Evolutionary conservation across 1,140 invertebrate genomes (phyloP), one percentile per base, ranked within the genome.

Genomic region (Leptinotarsa texana): DNA sequence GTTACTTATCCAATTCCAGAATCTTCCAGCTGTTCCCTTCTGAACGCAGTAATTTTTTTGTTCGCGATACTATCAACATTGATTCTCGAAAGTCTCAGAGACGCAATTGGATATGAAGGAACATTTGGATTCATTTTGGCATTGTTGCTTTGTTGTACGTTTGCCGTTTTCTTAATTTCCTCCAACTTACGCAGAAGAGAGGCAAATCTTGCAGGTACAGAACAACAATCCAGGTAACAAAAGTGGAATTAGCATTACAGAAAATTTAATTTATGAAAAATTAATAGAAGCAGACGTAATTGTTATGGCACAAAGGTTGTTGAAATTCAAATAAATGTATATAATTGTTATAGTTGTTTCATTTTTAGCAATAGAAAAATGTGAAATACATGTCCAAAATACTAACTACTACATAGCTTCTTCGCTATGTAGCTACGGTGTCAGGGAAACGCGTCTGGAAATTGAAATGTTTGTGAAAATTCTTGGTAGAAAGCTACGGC

Each of bases 1-100:
- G 70, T 80, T 1, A 80, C 81, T 6, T 82, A 81, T 72, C 82
- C 82, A 42, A 62, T 81, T 63, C 79, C 82, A 15, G 81, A 80
- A 76, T 71, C 77, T 0, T 74, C 75, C 8, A 76, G 80, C 22
- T 79, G 78, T 65, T 77, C 77, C 1, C 24, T 77, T 22, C 77
- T 83, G 13, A 81, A 82, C 69, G 78, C 77, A 1, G 51, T 75
- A 21, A 79, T 80, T 69, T 82, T 73, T 63, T 47, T 78, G 3
- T 78, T 80, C 57, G 71, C 80, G n/a, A 72, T 83, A 65, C 71
- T 79, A 1, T 72, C 62, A 11, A 75, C 78, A n/a, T 61, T 82
- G 18, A 24, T 78, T 57, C 62, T 79, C 63, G 75, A 78, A 69
- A 72, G 17, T 13, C 51, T 82, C 15, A 73, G 77, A 22, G 71